A percentile compares a stretch with the other conserved stretches of the same genome.
Evolutionary conservation across 2,888 invertebrate genomes (phyloP).

Genomic region (Phyllotreta cruciferae): DNA sequence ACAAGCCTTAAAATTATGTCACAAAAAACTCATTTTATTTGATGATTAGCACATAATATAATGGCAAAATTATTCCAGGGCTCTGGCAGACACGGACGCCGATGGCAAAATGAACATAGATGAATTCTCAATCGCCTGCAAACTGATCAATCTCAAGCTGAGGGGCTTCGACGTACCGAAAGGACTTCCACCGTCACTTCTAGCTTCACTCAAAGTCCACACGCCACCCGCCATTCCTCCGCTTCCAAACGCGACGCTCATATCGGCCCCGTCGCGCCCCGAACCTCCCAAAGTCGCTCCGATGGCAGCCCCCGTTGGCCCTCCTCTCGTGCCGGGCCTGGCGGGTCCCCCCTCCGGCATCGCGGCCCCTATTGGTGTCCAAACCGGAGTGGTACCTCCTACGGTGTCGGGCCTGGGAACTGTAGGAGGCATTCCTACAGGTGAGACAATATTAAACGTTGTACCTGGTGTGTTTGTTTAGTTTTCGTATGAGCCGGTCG

Average conservation of each 20-base stretch:
- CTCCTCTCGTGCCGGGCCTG: conserved; percentile 34
- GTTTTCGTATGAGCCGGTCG: background rate
- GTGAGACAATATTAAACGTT: conserved; percentile 19
- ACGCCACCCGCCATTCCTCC: conserved; percentile 55
- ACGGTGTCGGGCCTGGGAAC: conserved; percentile 35
- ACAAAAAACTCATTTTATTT: background rate
- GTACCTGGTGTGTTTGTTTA: conserved; percentile 2
- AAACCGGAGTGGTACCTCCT: conserved; percentile 38
- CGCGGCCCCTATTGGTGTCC: conserved; percentile 26
- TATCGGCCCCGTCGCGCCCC: conserved; percentile 56
- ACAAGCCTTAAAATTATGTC: no score
- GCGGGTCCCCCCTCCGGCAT: conserved; percentile 34
- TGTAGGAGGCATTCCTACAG: conserved; percentile 32
- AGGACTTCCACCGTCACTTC: conserved; percentile 77
- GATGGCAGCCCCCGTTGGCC: conserved; percentile 54
- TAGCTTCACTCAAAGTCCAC: conserved; percentile 70
- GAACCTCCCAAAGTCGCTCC: conserved; percentile 55
- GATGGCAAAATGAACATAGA: conserved; percentile 96
- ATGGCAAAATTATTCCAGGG: conserved; percentile 63
- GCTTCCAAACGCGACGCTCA: conserved; percentile 51
- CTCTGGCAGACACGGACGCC: conserved; percentile 91
- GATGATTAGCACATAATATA: no score
- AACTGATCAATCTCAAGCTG: conserved; percentile 89
- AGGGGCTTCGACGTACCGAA: conserved; percentile 92
- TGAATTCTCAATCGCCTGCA: conserved; percentile 98